phyloP scores from a whole-genome alignment of 2,888 invertebrate species.

The Hybos culiciformis region DNA sequence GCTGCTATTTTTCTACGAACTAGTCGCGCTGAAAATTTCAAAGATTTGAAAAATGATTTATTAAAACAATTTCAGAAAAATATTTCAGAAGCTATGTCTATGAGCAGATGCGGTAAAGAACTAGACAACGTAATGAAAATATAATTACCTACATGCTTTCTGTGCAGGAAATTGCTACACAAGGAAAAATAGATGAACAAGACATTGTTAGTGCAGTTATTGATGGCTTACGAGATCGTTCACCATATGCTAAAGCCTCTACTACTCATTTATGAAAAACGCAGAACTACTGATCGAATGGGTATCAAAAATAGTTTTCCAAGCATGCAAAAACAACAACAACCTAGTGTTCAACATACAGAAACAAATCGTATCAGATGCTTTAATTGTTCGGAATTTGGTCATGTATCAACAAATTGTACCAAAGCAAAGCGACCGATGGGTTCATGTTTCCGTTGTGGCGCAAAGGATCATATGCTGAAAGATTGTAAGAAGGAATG shows the following conservation, averaged over 20 bases:
- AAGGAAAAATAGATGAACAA: background rate
- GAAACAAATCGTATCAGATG: background rate
- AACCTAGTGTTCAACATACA: background rate
- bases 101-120: background rate
- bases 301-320: background rate
- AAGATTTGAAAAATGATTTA: background rate
- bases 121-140: background rate
- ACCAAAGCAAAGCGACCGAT: background rate
- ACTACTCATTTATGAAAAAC: conserved; percentile 2
- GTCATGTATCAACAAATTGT: conserved; percentile 1
- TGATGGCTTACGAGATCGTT: background rate
- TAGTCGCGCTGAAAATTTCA: background rate
- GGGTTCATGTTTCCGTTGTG: conserved; percentile 1
- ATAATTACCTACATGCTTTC: conserved; percentile 3
- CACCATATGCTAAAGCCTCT: conserved; percentile 2
- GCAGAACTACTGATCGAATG: background rate
- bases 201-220: background rate
- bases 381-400: conserved; percentile 4
- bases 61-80: conserved; percentile 4
- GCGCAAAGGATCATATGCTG: no score
- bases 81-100: background rate
- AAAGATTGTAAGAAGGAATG: background rate
- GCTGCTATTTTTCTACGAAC: conserved; percentile 4
- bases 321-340: background rate
- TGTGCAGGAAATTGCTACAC: conserved; percentile 5